Base-by-base conservation (phyloP, 1,140 invertebrate genomes). In the Zaprionus capensis region DNA sequence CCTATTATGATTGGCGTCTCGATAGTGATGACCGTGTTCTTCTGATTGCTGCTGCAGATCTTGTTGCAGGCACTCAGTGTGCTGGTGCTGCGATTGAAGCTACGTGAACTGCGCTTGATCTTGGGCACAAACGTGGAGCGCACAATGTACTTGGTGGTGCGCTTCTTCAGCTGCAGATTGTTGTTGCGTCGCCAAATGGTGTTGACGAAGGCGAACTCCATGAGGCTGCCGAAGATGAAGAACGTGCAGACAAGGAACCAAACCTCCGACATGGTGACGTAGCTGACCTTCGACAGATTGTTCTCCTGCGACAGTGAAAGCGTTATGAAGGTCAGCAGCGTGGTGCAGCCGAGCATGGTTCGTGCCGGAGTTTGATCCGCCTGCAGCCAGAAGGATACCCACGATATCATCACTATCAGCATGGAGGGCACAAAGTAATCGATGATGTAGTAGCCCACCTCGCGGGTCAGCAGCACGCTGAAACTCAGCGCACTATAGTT, bases 361-460 rank as follows among this genome's bases (percentile, higher is more conserved):
- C 96, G 94, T 14, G 97, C 96, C 3, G 97, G 96, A 6, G 97
- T 95, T 7, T 97, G 97, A 86, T 97, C 97, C 22, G 96, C 95
- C 91, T 98, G 97, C 57, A 98, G 93, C 97, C 97, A 98, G 86
- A 98, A 98, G 1, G 97, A 97, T 5, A 98, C 97, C 97, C 97
- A 98, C 0, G 97, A 98, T 62, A 97, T 97, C 17, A 96, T 95
- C 2, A 98, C 97, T 56, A 98, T 95, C 90, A 98, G 95, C 92
- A 98, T 97, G 6, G 97, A 97, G 4, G 97, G 97, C 77, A 98
- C 95, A 82, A 97, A 98, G 87, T 97, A 98, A 78, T 98, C 97
- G 94, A 98, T 96, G 49, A 98, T 94, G 78, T 98, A 98, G 92
- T 97, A 97, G 41, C 97, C 97, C 83, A 97, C 96, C 93, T 97